These are phyloP conservation scores for Cephus runcator DNA, from an alignment of 2,888 invertebrate species.

Conservation along the genomic window DNA sequence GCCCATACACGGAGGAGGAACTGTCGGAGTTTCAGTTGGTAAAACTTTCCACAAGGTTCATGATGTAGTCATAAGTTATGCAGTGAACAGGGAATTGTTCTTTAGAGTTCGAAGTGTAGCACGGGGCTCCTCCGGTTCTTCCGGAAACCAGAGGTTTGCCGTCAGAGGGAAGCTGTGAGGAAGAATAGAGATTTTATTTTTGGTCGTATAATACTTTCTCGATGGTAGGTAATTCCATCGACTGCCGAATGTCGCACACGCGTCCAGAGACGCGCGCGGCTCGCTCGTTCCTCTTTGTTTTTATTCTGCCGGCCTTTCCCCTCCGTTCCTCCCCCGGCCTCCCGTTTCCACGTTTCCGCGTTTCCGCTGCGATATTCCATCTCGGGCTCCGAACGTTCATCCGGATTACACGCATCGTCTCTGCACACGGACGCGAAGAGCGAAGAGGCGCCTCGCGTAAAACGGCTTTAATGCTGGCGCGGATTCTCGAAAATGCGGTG, in stretches of 20 bases:
- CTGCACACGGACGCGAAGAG: slow-evolving; percentile 21
- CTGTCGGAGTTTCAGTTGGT: slow-evolving; percentile 37
- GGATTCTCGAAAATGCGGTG: slow-evolving; percentile 5
- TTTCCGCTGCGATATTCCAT: slow-evolving; percentile 26
- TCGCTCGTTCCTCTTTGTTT: too few relatives aligned
- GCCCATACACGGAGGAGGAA: background rate
- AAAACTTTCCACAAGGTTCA: slow-evolving; percentile 44
- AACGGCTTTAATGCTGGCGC: slow-evolving; percentile 23
- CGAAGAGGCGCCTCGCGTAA: slow-evolving; percentile 25
- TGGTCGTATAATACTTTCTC: too few relatives aligned
- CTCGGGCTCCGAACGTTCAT: slow-evolving; percentile 28
- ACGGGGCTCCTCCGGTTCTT: background rate
- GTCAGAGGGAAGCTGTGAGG: too few relatives aligned
- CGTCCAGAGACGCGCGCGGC: too few relatives aligned
- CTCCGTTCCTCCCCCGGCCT: too few relatives aligned
- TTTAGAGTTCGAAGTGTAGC: background rate
- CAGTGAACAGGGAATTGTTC: slow-evolving; percentile 45
- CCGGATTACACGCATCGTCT: slow-evolving; percentile 29
- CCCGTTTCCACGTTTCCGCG: slow-evolving; percentile 23
- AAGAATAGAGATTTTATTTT: too few relatives aligned
- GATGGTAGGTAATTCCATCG: too few relatives aligned
- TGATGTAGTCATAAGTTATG: slow-evolving; percentile 59
- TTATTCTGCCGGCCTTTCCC: too few relatives aligned
- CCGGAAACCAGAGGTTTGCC: too few relatives aligned
- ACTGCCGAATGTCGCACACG: too few relatives aligned